Evolutionary conservation across 2,797 vertebrate species (phyloP).

Genomic region (Knipowitschia caucasica): DNA sequence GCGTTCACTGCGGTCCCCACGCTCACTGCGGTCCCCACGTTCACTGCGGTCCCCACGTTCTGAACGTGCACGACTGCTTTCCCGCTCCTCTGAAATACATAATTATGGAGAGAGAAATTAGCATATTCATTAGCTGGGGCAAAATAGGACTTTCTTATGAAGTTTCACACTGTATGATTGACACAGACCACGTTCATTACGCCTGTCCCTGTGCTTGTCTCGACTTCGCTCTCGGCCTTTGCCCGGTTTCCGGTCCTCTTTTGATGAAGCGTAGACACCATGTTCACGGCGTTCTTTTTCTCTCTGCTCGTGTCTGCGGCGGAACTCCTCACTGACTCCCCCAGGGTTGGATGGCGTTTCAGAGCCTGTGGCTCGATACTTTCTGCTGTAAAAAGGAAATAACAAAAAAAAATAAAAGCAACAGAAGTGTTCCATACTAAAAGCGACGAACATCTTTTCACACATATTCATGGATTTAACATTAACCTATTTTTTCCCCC

Average conservation of each 20-base stretch:
- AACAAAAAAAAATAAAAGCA: background rate
- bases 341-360: conserved; percentile 95
- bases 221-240: conserved; percentile 77
- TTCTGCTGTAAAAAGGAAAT: conserved; percentile 63
- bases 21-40: conserved; percentile 61
- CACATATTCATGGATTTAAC: no score
- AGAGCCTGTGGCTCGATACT: conserved; percentile 88
- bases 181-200: conserved; percentile 65
- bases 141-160: background rate
- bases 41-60: conserved; percentile 75
- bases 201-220: conserved; percentile 74
- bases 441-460: no score
- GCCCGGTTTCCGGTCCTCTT: conserved; percentile 84
- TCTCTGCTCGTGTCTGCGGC: conserved; percentile 86
- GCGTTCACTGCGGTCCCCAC: conserved; percentile 72
- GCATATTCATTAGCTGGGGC: background rate
- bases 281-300: conserved; percentile 91
- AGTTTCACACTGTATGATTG: background rate
- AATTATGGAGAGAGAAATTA: background rate
- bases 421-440: background rate
- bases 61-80: conserved; percentile 73
- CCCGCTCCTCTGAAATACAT: conserved; percentile 78
- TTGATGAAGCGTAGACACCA: conserved; percentile 92
- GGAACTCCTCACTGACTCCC: conserved; percentile 95
- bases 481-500: no score